phyloP scores from a whole-genome alignment of 2,113 vertebrate genomes.

The Xiphophorus maculatus region DNA sequence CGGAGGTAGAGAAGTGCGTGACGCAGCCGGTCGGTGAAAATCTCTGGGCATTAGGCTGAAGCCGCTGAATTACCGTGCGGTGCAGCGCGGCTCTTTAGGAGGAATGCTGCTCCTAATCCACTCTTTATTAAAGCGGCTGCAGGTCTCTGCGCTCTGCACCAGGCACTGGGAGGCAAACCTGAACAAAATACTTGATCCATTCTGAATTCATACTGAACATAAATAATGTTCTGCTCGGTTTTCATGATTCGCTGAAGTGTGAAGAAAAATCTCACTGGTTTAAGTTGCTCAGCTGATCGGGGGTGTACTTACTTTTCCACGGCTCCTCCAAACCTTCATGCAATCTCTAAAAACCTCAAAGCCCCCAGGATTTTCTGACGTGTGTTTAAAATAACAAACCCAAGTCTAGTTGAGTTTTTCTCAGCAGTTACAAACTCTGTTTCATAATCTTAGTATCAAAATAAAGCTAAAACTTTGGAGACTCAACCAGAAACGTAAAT shows the following conservation, averaged over 20 bases:
- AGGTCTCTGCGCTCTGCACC: conserved; percentile 63
- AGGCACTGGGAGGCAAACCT: conserved; percentile 54
- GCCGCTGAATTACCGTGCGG: conserved; percentile 73
- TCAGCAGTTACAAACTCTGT: too few relatives aligned
- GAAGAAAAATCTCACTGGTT: conserved; percentile 1
- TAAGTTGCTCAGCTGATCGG: background rate
- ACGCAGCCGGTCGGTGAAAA: conserved; percentile 68
- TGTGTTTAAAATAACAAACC: too few relatives aligned
- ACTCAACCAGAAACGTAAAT: too few relatives aligned
- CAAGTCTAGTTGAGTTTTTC: too few relatives aligned
- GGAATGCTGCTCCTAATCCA: conserved; percentile 73
- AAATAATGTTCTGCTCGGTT: conserved; percentile 19
- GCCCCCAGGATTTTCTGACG: too few relatives aligned
- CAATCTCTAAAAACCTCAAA: too few relatives aligned
- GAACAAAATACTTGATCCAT: conserved; percentile 38
- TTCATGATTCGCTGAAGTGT: conserved; percentile 1
- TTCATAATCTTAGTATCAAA: too few relatives aligned
- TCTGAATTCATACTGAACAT: conserved; percentile 39
- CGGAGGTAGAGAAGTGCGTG: conserved; percentile 58
- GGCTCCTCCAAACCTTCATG: too few relatives aligned
- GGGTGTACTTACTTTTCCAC: too few relatives aligned
- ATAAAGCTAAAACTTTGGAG: too few relatives aligned
- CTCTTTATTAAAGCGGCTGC: conserved; percentile 76
- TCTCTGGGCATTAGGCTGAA: conserved; percentile 66
- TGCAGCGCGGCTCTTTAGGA: conserved; percentile 44